Base-by-base conservation (phyloP, 2,797 vertebrate genomes). In the Ctenochaetus hawaiiensis region DNA sequence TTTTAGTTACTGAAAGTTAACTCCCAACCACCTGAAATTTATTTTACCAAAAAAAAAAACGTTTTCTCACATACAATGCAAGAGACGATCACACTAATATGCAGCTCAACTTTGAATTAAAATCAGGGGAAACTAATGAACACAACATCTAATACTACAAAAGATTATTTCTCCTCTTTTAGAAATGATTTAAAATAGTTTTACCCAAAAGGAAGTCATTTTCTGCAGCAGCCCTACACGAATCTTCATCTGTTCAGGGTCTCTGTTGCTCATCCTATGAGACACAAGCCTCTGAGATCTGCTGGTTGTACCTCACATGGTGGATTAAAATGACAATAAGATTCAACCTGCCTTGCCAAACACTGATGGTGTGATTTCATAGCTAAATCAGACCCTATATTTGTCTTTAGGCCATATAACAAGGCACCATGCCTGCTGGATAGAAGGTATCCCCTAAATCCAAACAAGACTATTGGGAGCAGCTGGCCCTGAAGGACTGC, bases 361-460 rank as follows among this genome's bases (percentile, higher is more conserved):
- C 83, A 77, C 62, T 65, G 60, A 77, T n/a, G 51, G 66, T 67
- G 54, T 92, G 90, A 90, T 89, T 88, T 88, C 84, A 90, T 75
- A 11, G 53, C 86, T 90, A 91, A 88, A 86, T 90, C 48, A 71
- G 81, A 87, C 47, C 0, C 20, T 49, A 23, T 67, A 49, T 82
- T 84, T 72, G 26, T 79, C 61, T 59, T 53, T 77, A 72, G 83
- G 75, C 79, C 66, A 49, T 57, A 76, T 77, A 58, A 68, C 47
- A 53, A 73, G 82, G 75, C 82, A 72, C 75, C 14, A 18, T 79
- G 86, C 83, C 76, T 83, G 78, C 59, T 72, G 61, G 72, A 75
- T 7, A 10, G 67, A 52, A 63, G 39, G 26, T 69, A 52, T 70
- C 65, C 20, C 26, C 2, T 13, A 51, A 72, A 75, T 85, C 80